Evolutionary conservation across 2,888 invertebrate genomes (phyloP), one percentile per base, ranked within the genome.

Genomic region (Dione juno): DNA sequence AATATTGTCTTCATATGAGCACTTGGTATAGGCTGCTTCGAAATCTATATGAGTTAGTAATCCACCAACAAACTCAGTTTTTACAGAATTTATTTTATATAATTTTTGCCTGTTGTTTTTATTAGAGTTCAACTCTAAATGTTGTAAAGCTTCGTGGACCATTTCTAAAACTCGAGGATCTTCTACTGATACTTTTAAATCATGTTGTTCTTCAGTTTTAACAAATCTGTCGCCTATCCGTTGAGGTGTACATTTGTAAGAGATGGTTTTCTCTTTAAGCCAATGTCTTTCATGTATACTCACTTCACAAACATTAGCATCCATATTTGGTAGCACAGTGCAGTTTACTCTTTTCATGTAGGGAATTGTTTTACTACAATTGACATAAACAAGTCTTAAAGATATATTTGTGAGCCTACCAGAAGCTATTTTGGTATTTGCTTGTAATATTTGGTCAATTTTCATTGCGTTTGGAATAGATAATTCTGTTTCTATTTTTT

Each of bases 41-140:
- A 94, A 94, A 75, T 94, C 92, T 57, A 96, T 93, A 79, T 92
- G 94, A 40, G 94, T 95, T 65, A 94, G 79, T 40, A 85, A 77
- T 19, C 95, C 95, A 61, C 94, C 85, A 7, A 95, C 94, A 13
- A 94, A 81, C 84, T 95, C 93, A 28, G 83, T 82, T 0, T 89
- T 83, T 13, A 94, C 93, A 1, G 90, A 88, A 65, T 85, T 83
- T 8, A 95, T 80, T 67, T 88, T 80, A 0, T 89, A 80, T 19
- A 94, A 75, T 75, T 84, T 84, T 74, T 85, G 87, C 80, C 86
- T 88, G 70, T 83, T 84, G 66, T 83, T 82, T 69, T 74, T 82
- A 67, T 84, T 82, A 8, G 91, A 91, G 74, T 87, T 81, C 0
- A 80, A 67, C 78, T 93, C 92, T 67, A 93, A 84, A 72, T 86